Percentiles rank a stretch among this genome's conserved stretches.
These are phyloP conservation scores for Iphiclides podalirius DNA, from an alignment of 2,888 invertebrate species.

Conservation along the genomic window DNA sequence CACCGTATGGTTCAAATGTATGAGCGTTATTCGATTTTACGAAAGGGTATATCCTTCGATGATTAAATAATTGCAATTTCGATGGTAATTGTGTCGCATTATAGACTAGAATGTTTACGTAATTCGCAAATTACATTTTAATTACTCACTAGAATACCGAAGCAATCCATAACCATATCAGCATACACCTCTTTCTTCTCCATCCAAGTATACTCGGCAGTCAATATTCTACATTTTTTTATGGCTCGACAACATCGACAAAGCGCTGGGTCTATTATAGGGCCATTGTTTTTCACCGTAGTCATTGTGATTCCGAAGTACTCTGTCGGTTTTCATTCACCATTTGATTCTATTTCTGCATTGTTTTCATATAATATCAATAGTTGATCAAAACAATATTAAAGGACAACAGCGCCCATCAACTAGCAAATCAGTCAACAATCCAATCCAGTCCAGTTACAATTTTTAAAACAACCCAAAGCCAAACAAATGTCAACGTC, in stretches of 20 bases:
- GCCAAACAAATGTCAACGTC: slow-evolving; percentile 1
- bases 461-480: slow-evolving; percentile 1
- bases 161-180: slow-evolving; percentile 74
- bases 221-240: slow-evolving; percentile 69
- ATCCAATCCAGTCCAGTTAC: background rate
- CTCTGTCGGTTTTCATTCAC: slow-evolving; percentile 14
- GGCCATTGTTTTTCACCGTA: slow-evolving; percentile 58
- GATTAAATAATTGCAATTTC: no score
- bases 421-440: no score
- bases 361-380: slow-evolving; percentile 7
- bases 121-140: no score
- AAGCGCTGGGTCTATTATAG: slow-evolving; percentile 66
- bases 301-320: slow-evolving; percentile 43
- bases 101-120: no score
- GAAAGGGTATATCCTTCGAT: no score
- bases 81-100: no score
- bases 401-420: slow-evolving; percentile 5
- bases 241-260: slow-evolving; percentile 70
- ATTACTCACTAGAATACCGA: slow-evolving; percentile 63
- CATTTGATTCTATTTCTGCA: slow-evolving; percentile 7
- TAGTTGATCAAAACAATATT: slow-evolving; percentile 12
- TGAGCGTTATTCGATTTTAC: no score
- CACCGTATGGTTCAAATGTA: no score
- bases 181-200: slow-evolving; percentile 67
- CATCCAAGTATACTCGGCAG: slow-evolving; percentile 68